phyloP scores from a whole-genome alignment of 2,797 vertebrate genomes.

The Syncerus caffer region DNA sequence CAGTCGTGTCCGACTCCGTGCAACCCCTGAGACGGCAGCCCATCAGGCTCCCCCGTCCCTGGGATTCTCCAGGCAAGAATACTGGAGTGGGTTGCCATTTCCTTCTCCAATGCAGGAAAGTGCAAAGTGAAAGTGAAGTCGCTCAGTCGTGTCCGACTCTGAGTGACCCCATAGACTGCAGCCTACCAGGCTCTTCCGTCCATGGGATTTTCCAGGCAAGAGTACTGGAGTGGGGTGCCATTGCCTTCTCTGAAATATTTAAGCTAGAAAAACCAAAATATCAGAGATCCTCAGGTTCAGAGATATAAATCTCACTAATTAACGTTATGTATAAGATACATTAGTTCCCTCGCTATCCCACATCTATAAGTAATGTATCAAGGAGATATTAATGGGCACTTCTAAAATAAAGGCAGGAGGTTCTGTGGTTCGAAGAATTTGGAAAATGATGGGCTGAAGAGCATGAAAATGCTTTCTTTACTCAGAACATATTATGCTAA shows the following conservation, averaged over 20 bases:
- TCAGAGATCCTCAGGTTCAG: neutral
- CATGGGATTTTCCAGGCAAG: too few relatives aligned
- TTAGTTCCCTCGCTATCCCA: neutral
- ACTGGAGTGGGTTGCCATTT: too few relatives aligned
- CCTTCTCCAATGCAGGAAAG: too few relatives aligned
- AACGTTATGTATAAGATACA: neutral
- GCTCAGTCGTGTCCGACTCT: too few relatives aligned
- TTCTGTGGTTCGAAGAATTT: neutral
- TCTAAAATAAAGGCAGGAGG: neutral
- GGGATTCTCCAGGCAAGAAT: too few relatives aligned
- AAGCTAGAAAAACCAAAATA: neutral
- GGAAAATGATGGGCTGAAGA: neutral
- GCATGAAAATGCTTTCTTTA: neutral
- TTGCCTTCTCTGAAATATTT: neutral
- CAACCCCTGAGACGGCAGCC: too few relatives aligned
- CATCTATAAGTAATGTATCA: neutral
- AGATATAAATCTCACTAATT: neutral
- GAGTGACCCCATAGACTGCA: too few relatives aligned
- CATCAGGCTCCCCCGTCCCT: too few relatives aligned
- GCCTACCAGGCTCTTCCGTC: too few relatives aligned
- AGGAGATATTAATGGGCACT: neutral
- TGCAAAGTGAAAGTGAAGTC: too few relatives aligned
- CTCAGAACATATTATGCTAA: neutral
- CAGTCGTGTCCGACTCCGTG: too few relatives aligned
- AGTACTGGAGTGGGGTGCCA: too few relatives aligned